Base-by-base conservation (phyloP, 2,888 invertebrate species). In the Patella pellucida region DNA sequence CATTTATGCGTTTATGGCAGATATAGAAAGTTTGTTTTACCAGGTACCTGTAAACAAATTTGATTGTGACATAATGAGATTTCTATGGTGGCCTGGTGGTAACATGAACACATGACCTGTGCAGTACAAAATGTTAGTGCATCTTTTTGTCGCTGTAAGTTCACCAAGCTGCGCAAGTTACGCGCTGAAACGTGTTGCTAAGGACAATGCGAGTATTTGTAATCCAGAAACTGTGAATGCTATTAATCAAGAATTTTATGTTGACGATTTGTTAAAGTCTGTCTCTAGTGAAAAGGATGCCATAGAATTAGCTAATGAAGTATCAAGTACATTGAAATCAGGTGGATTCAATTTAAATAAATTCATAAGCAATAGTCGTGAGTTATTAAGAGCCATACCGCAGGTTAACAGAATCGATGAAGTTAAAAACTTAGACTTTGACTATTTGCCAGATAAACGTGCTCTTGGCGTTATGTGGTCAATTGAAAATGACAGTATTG, bases 271-370 rank as follows among this genome's bases (percentile, higher is more conserved):
- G 5, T 41, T 78, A 14, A 77, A 71, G 23, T 62, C 69, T 50
- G 51, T 78, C 5, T 15, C 16, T 0, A 51, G 15, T 27, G 77
- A 52, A 56, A 41, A 68, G 16, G 69, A 72, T 50, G 68, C 69
- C 27, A 72, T 69, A 14, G 56, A 70, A 14, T 19, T 71, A 7
- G 41, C 54, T 9, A 31, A 52, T 19, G 56, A 69, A 0, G 51
- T 75, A 19, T 19, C 50, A 5, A 31, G 15, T 15, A 0, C 75
- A 4, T 27, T 71, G 4, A 1, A 51, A 52, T n/a, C 69, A 50
- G 82, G 79, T 16, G 78, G 78, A 12, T 82, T 76, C 52, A 54
- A 76, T 11, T 54, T 84, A 0, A 70, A 76, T 50, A 81, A 83
- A 68, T 83, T 81, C 75, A 12, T 83, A 12, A 76, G 74, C 14